phyloP scores from a whole-genome alignment of 2,113 vertebrate species.

The Xiphophorus couchianus region DNA sequence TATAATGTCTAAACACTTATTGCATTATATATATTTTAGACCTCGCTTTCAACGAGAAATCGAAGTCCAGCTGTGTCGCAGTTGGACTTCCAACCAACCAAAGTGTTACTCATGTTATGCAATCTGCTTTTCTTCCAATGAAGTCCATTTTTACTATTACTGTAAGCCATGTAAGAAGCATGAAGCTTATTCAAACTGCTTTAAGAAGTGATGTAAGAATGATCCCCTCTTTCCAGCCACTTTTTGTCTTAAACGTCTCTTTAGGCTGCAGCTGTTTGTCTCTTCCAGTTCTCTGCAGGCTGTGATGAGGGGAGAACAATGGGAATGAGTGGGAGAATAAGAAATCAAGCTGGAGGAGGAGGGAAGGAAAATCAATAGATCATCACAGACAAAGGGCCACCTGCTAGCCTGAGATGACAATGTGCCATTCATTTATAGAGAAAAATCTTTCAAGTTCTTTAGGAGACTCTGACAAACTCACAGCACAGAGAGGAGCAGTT shows the following conservation, averaged over 20 bases:
- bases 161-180: not conserved
- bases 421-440: slow-evolving; percentile 52
- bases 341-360: slow-evolving; percentile 47
- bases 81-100: not conserved
- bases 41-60: not conserved
- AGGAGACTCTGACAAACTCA: slow-evolving; percentile 47
- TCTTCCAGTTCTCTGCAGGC: slow-evolving; percentile 34
- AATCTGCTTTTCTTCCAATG: not conserved
- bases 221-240: not conserved
- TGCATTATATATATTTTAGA: not conserved
- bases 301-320: slow-evolving; percentile 44
- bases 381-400: slow-evolving; percentile 68
- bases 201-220: not conserved
- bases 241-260: not conserved
- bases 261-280: slow-evolving; percentile 42
- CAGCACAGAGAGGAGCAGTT: not conserved
- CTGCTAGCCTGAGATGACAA: slow-evolving; percentile 67
- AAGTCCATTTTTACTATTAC: not conserved
- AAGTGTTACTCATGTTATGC: not conserved
- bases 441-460: slow-evolving; percentile 42
- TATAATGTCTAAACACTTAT: not conserved
- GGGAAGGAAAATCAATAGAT: slow-evolving; percentile 68
- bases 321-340: slow-evolving; percentile 42
- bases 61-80: not conserved
- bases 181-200: not conserved